Base-by-base conservation (phyloP, 2,888 invertebrate genomes). In the Platycheirus albimanus region DNA sequence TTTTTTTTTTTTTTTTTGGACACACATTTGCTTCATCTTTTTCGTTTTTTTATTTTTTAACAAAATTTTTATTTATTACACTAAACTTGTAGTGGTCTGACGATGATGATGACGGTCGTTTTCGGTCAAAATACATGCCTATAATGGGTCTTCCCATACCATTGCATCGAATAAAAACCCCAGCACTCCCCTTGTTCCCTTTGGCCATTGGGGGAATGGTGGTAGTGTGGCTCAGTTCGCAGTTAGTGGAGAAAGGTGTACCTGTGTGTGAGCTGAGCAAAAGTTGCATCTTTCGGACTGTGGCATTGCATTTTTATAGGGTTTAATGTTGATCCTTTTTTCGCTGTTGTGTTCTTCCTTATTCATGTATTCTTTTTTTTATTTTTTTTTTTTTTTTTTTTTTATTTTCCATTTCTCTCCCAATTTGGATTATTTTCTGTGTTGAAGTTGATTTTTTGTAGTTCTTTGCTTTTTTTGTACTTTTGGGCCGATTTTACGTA, bases 351-450 rank as follows among this genome's bases (percentile, higher is more conserved):
- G 64, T 58, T 76, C 54, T 67, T 70, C 56, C 51, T 79, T 76
- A 61, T 81, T 75, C n/a, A n/a, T n/a, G n/a, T n/a, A n/a, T 28
- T 20, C 66, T 78, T 56, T 52, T 67, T 81, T 72, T 66, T 61
- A 19, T 77, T 76, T 77, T 85, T 75, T 28, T 20, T 69, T 78
- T 56, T 75, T 28, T 20, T 69, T 78, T 56, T 52, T 67, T 81
- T 72, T 66, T 61, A 19, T 77, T 76, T 77, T 85, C 76, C 77
- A 56, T 76, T 70, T 63, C 69, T 63, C 49, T 72, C 75, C 85
- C 85, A 86, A 87, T 88, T 88, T 88, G 88, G 87, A 87, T 88
- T 88, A 88, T 87, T 86, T 85, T 88, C 87, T 87, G 86, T 85
- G 86, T 85, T 79, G 70, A 75, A 67, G 71, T 89, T 71, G 66